Percentiles rank a stretch among this genome's conserved stretches.
These are phyloP conservation scores for Plagodis dolabraria DNA, from an alignment of 2,888 invertebrate genomes.

Conservation along the genomic window DNA sequence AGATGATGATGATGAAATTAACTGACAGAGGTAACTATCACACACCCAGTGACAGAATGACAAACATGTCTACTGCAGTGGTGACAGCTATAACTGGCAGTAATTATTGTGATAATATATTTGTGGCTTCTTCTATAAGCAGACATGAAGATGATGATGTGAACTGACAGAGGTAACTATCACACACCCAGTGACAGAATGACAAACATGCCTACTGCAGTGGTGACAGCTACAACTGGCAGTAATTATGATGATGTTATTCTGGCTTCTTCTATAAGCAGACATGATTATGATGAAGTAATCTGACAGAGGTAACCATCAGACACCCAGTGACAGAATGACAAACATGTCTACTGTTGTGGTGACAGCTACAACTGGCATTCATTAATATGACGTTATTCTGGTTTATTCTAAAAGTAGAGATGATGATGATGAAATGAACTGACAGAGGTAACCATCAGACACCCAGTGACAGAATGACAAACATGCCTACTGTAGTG, in stretches of 20 bases:
- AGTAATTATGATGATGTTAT: neutral
- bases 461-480: conserved; percentile 35
- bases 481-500: conserved; percentile 19
- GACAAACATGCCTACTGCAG: conserved; percentile 15
- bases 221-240: conserved; percentile 29
- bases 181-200: conserved; percentile 34
- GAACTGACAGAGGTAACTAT: conserved; percentile 11
- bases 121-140: neutral
- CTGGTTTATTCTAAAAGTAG: neutral
- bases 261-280: neutral
- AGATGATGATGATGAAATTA: neutral
- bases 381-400: too few species aligned
- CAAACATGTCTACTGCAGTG: conserved; percentile 34
- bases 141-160: neutral
- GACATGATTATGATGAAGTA: neutral
- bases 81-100: conserved; percentile 24
- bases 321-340: conserved; percentile 11
- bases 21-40: conserved; percentile 19
- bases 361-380: conserved; percentile 22
- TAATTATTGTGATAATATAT: neutral
- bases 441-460: conserved; percentile 18
- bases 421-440: conserved; percentile 4
- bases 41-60: conserved; percentile 30
- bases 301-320: neutral
- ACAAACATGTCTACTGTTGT: conserved; percentile 26